Evolutionary conservation across 2,888 invertebrate species (phyloP), one percentile per base, ranked within the genome.

Genomic region (Philopedon plagiatum): DNA sequence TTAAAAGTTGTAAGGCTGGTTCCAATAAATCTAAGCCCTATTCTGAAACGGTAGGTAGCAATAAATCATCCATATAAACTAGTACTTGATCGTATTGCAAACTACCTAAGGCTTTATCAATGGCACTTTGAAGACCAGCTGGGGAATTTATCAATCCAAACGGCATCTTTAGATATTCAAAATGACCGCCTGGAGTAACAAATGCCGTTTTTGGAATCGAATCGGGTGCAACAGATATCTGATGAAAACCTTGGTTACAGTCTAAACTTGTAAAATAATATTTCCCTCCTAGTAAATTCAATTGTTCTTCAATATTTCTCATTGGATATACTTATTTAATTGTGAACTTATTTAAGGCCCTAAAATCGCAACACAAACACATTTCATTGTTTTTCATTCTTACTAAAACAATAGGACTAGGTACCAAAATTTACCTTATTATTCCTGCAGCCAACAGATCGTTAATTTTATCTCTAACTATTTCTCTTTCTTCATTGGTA

Each of bases 81-180:
- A 65, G 23, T 3, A 18, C 29, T 4, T 21, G 2, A 7, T 15
- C 3, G 32, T n/a, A 21, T 4, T 19, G 32, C 18, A 63, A 11
- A 21, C 1, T 11, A 3, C 63, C 63, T 5, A 63, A 2, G 1
- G 19, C 15, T 5, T 63, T 23, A 51, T 63, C 51, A 3, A 63
- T 51, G 8, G 19, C n/a, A 7, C 70, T 15, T 44, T 74, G 74
- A 44, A 74, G 67, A 29, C 62, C 71, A 0, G 71, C 26, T 5
- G 80, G 80, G 0, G 81, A 81, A 44, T 82, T 82, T 0, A 76
- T 64, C 5, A 83, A 71, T 3, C 82, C 82, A 61, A 83, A 84
- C 5, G 80, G 79, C 80, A 82, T 78, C 0, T 76, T 62, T 4
- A 76, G 56, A 57, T 78, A 80, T 76, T 83, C 79, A 44, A 73